phyloP scores from a whole-genome alignment of 2,797 vertebrate species.

The Numenius phaeopus region DNA sequence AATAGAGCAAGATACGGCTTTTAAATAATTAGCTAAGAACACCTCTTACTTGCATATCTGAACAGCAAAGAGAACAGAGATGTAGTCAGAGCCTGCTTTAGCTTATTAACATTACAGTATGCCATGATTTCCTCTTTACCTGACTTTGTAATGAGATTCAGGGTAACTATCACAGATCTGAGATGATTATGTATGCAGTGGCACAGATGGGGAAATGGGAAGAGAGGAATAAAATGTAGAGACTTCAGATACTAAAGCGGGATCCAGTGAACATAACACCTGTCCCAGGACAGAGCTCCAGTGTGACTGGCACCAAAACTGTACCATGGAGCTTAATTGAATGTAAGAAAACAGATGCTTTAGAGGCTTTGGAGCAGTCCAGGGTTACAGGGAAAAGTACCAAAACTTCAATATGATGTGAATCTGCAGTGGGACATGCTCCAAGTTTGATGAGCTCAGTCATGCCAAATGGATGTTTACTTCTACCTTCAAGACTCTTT shows the following conservation, averaged over 20 bases:
- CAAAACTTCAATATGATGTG: neutral
- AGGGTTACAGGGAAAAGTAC: neutral
- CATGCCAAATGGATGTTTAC: neutral
- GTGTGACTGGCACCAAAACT: neutral
- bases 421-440: neutral
- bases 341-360: neutral
- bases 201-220: neutral
- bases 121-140: neutral
- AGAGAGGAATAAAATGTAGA: neutral
- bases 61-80: neutral
- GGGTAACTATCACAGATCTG: neutral
- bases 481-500: neutral
- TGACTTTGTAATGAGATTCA: neutral
- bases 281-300: neutral
- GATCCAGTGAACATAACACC: neutral
- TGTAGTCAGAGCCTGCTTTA: neutral
- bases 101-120: neutral
- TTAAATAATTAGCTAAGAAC: conserved; percentile 40
- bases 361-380: neutral
- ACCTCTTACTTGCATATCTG: neutral
- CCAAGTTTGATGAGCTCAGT: neutral
- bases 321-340: neutral
- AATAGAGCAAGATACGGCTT: neutral
- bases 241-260: neutral
- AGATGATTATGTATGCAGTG: neutral